Base-by-base conservation (phyloP, 2,113 vertebrate species). In the Chamaetylas fuelleborni region DNA sequence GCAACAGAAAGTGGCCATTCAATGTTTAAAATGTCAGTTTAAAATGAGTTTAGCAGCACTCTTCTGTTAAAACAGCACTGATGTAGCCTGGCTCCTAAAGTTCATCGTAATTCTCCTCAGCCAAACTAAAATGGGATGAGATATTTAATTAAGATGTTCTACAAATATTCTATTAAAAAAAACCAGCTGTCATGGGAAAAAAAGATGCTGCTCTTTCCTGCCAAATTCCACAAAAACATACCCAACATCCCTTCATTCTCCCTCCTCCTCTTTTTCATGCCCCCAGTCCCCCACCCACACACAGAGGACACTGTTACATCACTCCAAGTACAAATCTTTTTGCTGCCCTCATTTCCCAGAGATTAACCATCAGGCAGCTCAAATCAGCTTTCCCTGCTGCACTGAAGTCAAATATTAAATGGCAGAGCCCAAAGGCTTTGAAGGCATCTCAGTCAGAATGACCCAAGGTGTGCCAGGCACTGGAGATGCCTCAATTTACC, bases 301-400 rank as follows among this genome's bases (percentile, higher is more conserved):
- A 19, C 34, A n/a, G n/a, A 86, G 74, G 57, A 65, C 51, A 12
- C 66, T 11, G 81, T 94, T 95, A 90, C 3, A 82, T 92, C 94
- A 90, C 54, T 31, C 54, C 87, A 26, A 24, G 19, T 15, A 36
- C 84, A 90, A 89, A 95, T 77, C 94, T 91, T 90, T 36, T 18
- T 40, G 62, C 79, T 95, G 93, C 84, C 93, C 93, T 96, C 87
- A 18, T 96, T 97, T 95, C 79, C 94, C 29, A 77, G 62, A 89
- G 95, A 95, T 95, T 96, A 94, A 61, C 10, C 1, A 88, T 29
- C 62, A 48, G 73, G 84, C 81, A 91, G 93, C 78, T 85, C 84
- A 96, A 66, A 95, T 72, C 95, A 87, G 94, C 90, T 95, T 92
- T 77, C 40, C 50, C 58, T 1, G 4, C 36, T 47, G 69, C 66